A percentile compares a stretch with the other conserved stretches of the same genome.
Conservation (phyloP, 2,797 vertebrate genomes). For the Sebastes cheni region DNA sequence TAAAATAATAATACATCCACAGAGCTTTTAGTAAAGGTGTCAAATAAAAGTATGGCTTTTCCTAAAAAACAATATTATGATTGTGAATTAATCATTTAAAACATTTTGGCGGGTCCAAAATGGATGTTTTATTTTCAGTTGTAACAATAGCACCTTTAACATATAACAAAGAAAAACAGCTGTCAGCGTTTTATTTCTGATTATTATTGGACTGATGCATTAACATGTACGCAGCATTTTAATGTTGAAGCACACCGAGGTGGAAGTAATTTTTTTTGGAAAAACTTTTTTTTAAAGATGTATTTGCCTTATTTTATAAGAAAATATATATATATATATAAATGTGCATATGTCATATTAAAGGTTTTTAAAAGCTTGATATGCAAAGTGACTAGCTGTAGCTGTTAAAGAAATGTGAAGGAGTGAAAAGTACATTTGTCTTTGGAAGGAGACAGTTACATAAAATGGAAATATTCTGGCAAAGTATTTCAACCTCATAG, state of each 20-base stretch:
- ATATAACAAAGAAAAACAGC: too few relatives aligned
- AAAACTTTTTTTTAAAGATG: background rate
- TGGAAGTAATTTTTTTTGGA: background rate
- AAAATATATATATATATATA: background rate
- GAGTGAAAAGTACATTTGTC: background rate
- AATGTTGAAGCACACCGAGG: too few relatives aligned
- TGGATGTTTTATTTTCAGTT: too few relatives aligned
- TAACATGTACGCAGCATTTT: background rate
- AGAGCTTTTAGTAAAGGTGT: too few relatives aligned
- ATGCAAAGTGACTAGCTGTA: background rate
- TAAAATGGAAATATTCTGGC: background rate
- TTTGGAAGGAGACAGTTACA: background rate
- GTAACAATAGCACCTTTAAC: too few relatives aligned
- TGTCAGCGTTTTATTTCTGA: background rate
- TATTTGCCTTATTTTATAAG: background rate
- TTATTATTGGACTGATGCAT: background rate
- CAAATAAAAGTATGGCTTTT: too few relatives aligned
- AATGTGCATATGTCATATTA: background rate
- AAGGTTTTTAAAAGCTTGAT: background rate
- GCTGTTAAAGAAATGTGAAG: background rate
- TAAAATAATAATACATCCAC: too few relatives aligned
- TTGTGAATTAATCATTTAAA: too few relatives aligned
- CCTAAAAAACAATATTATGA: too few relatives aligned
- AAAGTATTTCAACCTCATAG: too few relatives aligned
- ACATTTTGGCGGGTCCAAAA: accelerated